These are phyloP conservation scores for Dryobates pubescens DNA, from an alignment of 2,797 vertebrate species.

Conservation along the genomic window DNA sequence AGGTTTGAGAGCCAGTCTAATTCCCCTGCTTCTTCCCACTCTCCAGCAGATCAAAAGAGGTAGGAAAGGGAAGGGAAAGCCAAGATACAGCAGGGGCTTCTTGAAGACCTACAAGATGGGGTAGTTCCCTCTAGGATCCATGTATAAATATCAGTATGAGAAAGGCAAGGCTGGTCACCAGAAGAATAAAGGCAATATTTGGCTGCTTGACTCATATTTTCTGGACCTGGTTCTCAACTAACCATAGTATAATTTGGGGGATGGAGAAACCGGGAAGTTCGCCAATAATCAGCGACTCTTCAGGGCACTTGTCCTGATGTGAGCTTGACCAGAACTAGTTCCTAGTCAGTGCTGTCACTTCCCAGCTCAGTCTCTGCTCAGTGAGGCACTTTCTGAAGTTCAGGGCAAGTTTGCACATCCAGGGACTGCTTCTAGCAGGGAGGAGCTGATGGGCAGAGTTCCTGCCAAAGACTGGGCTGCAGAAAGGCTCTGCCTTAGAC, in stretches of 20 bases:
- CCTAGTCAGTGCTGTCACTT: too few relatives aligned
- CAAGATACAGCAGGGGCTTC: not conserved
- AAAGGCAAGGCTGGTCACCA: not conserved
- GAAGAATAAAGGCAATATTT: not conserved
- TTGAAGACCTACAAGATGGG: not conserved
- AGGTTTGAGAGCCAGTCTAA: not conserved
- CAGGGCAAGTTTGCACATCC: too few relatives aligned
- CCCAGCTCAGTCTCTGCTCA: too few relatives aligned
- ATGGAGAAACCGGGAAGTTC: not conserved
- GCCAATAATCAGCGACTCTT: not conserved
- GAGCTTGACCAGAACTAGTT: too few relatives aligned
- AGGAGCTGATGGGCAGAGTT: too few relatives aligned
- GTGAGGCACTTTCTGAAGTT: too few relatives aligned
- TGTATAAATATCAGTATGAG: not conserved
- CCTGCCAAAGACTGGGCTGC: too few relatives aligned
- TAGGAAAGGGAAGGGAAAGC: not conserved
- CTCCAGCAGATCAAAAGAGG: not conserved
- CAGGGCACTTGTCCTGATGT: not conserved
- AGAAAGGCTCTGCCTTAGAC: too few relatives aligned
- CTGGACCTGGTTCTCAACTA: not conserved
- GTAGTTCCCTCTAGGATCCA: not conserved
- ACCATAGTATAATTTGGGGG: accelerated
- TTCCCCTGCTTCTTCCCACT: not conserved
- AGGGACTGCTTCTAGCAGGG: too few relatives aligned
- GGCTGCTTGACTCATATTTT: not conserved